Evolutionary conservation across 2,888 invertebrate species (phyloP), one percentile per base, ranked within the genome.

Genomic region (Ormyrus thymus): DNA sequence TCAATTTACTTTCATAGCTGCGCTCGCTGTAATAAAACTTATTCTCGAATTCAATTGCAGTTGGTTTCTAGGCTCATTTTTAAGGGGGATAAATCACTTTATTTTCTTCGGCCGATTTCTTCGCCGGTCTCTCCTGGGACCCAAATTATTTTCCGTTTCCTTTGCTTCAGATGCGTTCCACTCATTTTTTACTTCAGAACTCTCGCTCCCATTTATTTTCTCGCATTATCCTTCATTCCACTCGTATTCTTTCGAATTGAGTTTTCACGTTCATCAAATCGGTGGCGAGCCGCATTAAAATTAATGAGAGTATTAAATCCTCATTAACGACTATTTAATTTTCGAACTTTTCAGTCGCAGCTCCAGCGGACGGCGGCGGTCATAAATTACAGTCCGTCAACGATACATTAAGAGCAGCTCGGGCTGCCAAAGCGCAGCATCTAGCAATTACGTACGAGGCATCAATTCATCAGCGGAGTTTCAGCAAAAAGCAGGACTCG

Each of bases 191-290:
- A 61, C n/a, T n/a, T 29, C 53, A 0, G 46, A 53, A 53, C 53
- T 43, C 51, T 61, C 13, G 13, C 51, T 61, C 71, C 51, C 61
- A 51, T 53, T 61, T 53, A 51, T 53, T 61, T 71, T 13, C 46
- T 56, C 56, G 69, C 53, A 69, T 56, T 53, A 69, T 69, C 56
- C 13, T 58, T 48, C 15, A 55, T 68, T 68, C 68, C 68, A 68
- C 55, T 68, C 45, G 46, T 45, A 55, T 68, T 45, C 53, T 45
- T 55, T 55, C 8, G 55, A 68, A 68, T 68, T 55, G 45, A 55
- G 13, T 68, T 68, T 68, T 9, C 55, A 13, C 45, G 68, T 55
- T 55, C n/a, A 68, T 68, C 13, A 68, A 68, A 50, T 68, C n/a
- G 53, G 46, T 13, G 46, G 13, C 45, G 13, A 43, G 43, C 45